phyloP scores from a whole-genome alignment of 2,797 vertebrate genomes.

The Tapirus indicus region DNA sequence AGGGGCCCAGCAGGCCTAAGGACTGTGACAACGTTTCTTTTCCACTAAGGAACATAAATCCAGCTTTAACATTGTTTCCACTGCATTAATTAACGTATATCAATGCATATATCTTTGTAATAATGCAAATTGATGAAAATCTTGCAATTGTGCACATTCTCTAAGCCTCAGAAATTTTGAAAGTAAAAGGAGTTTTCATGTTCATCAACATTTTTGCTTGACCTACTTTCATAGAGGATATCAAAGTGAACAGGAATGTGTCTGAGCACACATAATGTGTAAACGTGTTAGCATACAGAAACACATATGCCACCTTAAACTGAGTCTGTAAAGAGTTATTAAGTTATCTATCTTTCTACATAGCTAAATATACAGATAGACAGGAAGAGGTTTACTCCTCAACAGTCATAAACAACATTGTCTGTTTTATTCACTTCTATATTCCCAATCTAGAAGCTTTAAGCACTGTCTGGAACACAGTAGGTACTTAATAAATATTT shows the following conservation, averaged over 20 bases:
- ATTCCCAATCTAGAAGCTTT: neutral
- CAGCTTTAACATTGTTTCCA: neutral
- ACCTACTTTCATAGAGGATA: neutral
- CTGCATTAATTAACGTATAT: neutral
- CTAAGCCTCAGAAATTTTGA: neutral
- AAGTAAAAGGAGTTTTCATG: neutral
- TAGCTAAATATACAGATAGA: neutral
- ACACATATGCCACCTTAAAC: neutral
- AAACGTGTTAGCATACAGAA: neutral
- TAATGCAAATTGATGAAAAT: neutral
- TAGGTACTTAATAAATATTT: neutral
- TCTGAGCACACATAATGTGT: neutral
- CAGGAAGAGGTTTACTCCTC: neutral
- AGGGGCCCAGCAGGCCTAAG: neutral
- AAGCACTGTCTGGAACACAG: neutral
- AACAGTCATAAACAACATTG: neutral
- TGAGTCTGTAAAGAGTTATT: neutral
- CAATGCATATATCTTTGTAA: neutral
- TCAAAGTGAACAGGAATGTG: neutral
- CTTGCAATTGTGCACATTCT: neutral
- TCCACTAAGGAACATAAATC: slow-evolving; percentile 15
- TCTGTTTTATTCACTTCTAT: neutral
- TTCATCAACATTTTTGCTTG: neutral
- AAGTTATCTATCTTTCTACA: neutral
- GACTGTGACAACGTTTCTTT: neutral